A percentile compares a stretch with the other conserved stretches of the same genome.
Conservation (phyloP, 2,888 invertebrate species). For the Lepidochitona cinerea region DNA sequence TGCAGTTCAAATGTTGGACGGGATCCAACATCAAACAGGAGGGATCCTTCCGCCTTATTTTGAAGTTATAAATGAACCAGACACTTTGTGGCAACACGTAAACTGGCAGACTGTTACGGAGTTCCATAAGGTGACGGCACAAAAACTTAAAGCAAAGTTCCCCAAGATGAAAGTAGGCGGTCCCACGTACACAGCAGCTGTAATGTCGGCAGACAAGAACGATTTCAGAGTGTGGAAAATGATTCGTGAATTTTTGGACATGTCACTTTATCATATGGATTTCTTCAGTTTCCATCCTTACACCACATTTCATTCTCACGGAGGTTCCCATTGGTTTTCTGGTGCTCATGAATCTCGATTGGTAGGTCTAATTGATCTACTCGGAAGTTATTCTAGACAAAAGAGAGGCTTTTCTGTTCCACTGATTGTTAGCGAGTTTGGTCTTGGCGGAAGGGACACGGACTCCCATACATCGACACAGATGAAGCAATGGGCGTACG, state of each 20-base stretch:
- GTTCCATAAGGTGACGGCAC: not conserved
- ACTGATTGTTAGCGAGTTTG: slow-evolving; percentile 10
- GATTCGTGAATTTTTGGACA: not conserved
- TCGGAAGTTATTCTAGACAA: slow-evolving; percentile 2
- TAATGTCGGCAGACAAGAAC: not conserved
- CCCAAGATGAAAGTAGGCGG: slow-evolving; percentile 11
- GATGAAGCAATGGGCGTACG: slow-evolving; percentile 7
- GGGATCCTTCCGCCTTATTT: slow-evolving; percentile 4
- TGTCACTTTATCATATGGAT: slow-evolving; percentile 9
- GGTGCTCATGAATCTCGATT: slow-evolving; percentile 12
- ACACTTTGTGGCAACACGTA: not conserved
- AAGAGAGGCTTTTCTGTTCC: slow-evolving; percentile 8
- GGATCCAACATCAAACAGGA: not conserved
- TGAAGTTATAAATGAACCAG: slow-evolving; percentile 17
- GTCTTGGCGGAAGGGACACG: not conserved
- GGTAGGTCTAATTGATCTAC: slow-evolving; percentile 6
- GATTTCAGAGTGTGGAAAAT: not conserved
- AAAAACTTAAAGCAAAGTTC: slow-evolving; percentile 7
- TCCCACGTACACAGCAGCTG: not conserved
- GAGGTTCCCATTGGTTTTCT: not conserved
- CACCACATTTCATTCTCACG: not conserved
- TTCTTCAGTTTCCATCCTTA: slow-evolving; percentile 10
- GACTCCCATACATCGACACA: not conserved
- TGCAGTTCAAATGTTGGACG: not conserved
- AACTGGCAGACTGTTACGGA: not conserved